These are phyloP conservation scores for Alentia gelatinosa DNA, from an alignment of 2,888 invertebrate genomes.

Conservation along the genomic window DNA sequence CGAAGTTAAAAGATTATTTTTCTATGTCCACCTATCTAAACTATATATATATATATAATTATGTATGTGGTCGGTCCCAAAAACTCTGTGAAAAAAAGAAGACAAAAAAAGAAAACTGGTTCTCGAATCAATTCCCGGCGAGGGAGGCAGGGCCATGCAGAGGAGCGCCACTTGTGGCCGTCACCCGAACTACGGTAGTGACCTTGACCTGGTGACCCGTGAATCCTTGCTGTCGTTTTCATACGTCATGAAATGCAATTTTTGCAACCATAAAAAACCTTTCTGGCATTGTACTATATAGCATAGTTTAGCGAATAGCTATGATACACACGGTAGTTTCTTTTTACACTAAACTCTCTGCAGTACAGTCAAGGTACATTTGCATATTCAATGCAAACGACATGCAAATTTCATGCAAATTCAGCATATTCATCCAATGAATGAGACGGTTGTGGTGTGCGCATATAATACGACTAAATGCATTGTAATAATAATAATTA, in stretches of 20 bases:
- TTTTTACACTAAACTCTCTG: conserved; percentile 49
- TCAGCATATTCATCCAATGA: conserved; percentile 52
- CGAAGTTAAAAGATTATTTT: conserved; percentile 53
- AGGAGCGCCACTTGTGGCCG: background rate
- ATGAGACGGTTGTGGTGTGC: conserved; percentile 48
- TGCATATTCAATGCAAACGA: conserved; percentile 51
- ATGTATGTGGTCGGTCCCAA: conserved; percentile 29
- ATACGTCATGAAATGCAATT: conserved; percentile 54
- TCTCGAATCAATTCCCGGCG: background rate
- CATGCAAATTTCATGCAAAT: conserved; percentile 52
- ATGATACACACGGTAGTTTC: conserved; percentile 35
- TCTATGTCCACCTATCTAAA: conserved; percentile 51
- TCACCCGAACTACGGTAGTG: background rate
- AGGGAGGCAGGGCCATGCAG: background rate
- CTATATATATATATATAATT: conserved; percentile 42
- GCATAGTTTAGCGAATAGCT: conserved; percentile 49
- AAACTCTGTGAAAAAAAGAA: conserved; percentile 7
- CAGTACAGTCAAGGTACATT: conserved; percentile 45
- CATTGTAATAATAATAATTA: conserved; percentile 51
- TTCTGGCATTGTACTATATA: conserved; percentile 53
- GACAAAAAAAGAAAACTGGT: background rate
- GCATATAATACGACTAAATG: conserved; percentile 34
- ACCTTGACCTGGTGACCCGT: conserved; percentile 20
- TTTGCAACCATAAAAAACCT: conserved; percentile 52
- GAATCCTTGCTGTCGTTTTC: conserved; percentile 52